These are phyloP conservation scores for Pristionchus maxplancki DNA, from an alignment of 2,888 invertebrate species.

Conservation along the genomic window DNA sequence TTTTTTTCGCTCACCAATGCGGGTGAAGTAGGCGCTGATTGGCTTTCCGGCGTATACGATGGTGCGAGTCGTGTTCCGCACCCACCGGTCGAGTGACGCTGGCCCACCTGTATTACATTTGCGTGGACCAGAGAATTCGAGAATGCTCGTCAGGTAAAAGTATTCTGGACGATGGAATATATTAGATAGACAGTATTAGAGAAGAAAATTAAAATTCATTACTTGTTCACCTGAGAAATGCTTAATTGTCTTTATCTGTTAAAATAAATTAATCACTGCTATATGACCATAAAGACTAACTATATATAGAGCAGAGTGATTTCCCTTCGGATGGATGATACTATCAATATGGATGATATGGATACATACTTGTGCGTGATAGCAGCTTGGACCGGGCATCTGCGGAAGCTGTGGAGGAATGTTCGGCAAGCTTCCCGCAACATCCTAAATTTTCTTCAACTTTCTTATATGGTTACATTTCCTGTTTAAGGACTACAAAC, in stretches of 20 bases:
- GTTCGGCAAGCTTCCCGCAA: slow-evolving; percentile 54
- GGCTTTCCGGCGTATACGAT: slow-evolving; percentile 63
- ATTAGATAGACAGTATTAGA: too few relatives aligned
- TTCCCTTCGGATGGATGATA: too few relatives aligned
- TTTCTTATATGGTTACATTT: too few relatives aligned
- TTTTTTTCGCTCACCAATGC: slow-evolving; percentile 62
- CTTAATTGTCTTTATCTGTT: too few relatives aligned
- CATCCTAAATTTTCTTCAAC: slow-evolving; percentile 18
- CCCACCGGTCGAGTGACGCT: slow-evolving; percentile 61
- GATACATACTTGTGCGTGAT: slow-evolving; percentile 55
- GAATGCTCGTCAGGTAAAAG: background rate
- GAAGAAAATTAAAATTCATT: too few relatives aligned
- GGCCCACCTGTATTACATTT: slow-evolving; percentile 30
- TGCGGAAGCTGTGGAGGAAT: slow-evolving; percentile 52
- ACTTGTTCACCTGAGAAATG: too few relatives aligned
- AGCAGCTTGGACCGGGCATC: slow-evolving; percentile 53
- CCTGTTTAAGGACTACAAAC: too few relatives aligned
- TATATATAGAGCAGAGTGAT: too few relatives aligned
- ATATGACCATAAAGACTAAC: too few relatives aligned
- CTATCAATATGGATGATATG: too few relatives aligned
- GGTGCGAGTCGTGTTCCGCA: slow-evolving; percentile 64
- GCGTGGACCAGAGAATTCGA: background rate
- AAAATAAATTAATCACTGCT: too few relatives aligned
- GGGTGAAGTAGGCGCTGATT: slow-evolving; percentile 73
- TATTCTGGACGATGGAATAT: too few relatives aligned